A percentile compares a stretch with the other conserved stretches of the same genome.
Evolutionary conservation across 2,888 invertebrate species (phyloP).

Genomic region (Ophonus ardosiacus): DNA sequence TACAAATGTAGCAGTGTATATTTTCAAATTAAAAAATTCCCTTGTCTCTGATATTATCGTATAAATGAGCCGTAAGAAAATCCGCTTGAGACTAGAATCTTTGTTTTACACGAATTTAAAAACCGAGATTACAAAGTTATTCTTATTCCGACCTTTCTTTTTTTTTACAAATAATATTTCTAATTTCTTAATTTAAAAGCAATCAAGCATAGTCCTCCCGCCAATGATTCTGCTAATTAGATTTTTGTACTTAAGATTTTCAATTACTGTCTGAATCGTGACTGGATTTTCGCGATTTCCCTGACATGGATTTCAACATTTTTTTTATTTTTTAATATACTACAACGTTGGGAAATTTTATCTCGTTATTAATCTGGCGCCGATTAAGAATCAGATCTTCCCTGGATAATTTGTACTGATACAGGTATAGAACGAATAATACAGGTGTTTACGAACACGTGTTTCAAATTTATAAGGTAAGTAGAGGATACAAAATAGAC

Average conservation of each 20-base stretch:
- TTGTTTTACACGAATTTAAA: background rate
- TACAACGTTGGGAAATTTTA: too few species aligned
- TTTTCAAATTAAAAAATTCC: too few species aligned
- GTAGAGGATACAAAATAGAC: too few species aligned
- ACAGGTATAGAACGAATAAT: too few species aligned
- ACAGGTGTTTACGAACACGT: too few species aligned
- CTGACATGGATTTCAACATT: constrained; percentile 1
- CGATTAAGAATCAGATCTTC: background rate
- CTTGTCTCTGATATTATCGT: background rate
- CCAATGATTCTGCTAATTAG: constrained; percentile 30
- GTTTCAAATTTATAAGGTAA: too few species aligned
- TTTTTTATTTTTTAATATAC: constrained; percentile 13
- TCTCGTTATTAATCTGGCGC: background rate
- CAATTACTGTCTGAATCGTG: constrained; percentile 30
- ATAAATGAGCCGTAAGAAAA: background rate
- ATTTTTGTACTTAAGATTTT: constrained; percentile 30
- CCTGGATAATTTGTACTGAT: too few species aligned
- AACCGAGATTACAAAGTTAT: background rate
- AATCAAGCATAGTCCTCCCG: constrained; percentile 2
- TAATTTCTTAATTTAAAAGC: constrained; percentile 40
- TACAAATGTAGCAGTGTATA: too few species aligned
- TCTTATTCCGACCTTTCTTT: background rate
- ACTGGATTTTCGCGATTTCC: constrained; percentile 1
- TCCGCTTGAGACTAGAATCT: background rate
- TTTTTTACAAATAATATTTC: constrained; percentile 4